These are phyloP conservation scores for Sardinella longiceps DNA, from an alignment of 2,797 vertebrate genomes.

Conservation along the genomic window DNA sequence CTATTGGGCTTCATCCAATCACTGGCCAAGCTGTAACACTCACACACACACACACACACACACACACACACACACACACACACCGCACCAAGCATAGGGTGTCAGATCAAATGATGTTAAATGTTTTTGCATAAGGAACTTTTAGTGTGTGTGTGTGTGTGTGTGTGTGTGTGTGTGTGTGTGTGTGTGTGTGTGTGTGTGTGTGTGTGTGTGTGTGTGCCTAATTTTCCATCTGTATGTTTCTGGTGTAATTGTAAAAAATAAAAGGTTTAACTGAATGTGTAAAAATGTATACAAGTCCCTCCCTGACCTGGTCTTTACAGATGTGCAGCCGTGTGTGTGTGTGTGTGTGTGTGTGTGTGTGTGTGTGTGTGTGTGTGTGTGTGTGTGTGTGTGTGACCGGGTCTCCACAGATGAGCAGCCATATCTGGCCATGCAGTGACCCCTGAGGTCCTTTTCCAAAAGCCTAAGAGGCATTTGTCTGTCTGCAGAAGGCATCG, in stretches of 20 bases:
- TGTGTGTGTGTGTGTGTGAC: not conserved
- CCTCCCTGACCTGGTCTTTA: not conserved
- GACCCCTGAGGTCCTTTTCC: not conserved
- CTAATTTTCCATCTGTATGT: not conserved
- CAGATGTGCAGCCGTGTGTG: conserved; percentile 25
- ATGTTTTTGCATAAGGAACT: not conserved
- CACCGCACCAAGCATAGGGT: not conserved
- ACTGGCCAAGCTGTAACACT: too few relatives aligned
- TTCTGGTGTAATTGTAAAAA: not conserved
- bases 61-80: not conserved
- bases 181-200: not conserved
- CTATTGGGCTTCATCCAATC: not conserved
- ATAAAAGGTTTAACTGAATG: conserved; percentile 13
- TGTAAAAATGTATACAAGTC: conserved; percentile 9
- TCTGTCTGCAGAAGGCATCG: conserved; percentile 15
- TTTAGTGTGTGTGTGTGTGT: conserved; percentile 10
- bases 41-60: too few relatives aligned
- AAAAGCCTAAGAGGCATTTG: not conserved
- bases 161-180: not conserved
- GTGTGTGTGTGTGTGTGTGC: not conserved
- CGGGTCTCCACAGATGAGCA: not conserved
- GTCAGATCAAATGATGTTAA: not conserved
- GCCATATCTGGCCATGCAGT: not conserved
- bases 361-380: not conserved
- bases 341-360: conserved; percentile 14